phyloP scores from a whole-genome alignment of 2,113 vertebrate species.

The Callopanchax toddi region DNA sequence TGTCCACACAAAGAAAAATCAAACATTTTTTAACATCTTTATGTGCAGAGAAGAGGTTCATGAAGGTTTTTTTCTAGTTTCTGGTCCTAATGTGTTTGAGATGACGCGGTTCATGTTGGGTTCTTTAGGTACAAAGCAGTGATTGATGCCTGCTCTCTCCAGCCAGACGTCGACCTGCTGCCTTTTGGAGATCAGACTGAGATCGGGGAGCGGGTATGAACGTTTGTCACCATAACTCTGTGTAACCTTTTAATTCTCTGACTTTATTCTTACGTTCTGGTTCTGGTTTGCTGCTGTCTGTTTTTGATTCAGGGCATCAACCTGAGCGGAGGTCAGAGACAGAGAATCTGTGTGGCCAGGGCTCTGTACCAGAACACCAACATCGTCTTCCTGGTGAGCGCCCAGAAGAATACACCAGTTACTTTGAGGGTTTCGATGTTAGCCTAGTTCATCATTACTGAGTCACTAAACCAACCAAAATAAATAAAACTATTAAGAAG shows the following conservation, averaged over 20 bases:
- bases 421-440: too few species aligned
- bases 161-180: slow-evolving; percentile 97
- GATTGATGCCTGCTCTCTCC: slow-evolving; percentile 95
- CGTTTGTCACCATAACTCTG: too few species aligned
- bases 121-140: slow-evolving; percentile 94
- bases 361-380: slow-evolving; percentile 98
- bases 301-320: slow-evolving; percentile 89
- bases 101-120: background rate
- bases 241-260: background rate
- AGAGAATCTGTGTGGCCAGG: slow-evolving; percentile 95
- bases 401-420: background rate
- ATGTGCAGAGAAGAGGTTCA: too few species aligned
- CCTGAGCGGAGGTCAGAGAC: slow-evolving; percentile 94
- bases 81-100: too few species aligned
- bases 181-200: slow-evolving; percentile 99
- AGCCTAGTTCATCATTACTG: too few species aligned
- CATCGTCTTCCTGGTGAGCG: slow-evolving; percentile 95
- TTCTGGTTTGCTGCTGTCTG: background rate
- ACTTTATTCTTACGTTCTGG: background rate
- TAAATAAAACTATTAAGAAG: too few species aligned
- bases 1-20: too few species aligned
- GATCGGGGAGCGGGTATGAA: slow-evolving; percentile 92
- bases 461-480: too few species aligned
- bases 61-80: background rate
- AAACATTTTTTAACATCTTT: too few species aligned